Base-by-base conservation (phyloP, 2,797 vertebrate genomes). In the Paedocypris micromegethes region DNA sequence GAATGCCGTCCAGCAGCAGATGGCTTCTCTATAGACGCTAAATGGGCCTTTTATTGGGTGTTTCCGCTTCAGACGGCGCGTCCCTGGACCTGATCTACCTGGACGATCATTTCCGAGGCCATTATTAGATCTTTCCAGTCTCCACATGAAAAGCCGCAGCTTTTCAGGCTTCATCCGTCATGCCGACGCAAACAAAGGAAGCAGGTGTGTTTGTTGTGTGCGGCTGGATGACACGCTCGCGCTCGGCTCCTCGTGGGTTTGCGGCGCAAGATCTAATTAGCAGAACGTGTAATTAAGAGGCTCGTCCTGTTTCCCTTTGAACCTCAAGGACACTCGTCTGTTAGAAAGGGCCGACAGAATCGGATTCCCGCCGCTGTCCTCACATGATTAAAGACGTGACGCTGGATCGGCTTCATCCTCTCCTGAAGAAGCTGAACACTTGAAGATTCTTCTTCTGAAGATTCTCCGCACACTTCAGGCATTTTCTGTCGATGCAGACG, bases 211-310 rank as follows among this genome's bases (percentile, higher is more conserved):
- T 78, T 81, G 75, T 78, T 75, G 79, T 78, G 66, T 48, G 64
- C 46, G 71, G 79, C 69, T 56, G 64, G 66, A 58, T 43, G n/a
- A 63, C 57, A 51, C 57, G 40, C 51, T 56, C 80, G 80, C 85
- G 84, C 61, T 84, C 77, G 83, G 87, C 88, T 89, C 82, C 82
- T 86, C 85, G 87, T 93, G 91, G 93, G 91, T 93, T 93, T 93
- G 90, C 92, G 92, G 90, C 91, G 90, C 89, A 91, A 90, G 88
- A 90, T 92, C 89, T 92, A 92, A 92, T 93, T 93, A 92, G 89
- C 88, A 91, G 90, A 89, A 90, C 87, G 88, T 88, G 88, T 92
- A 93, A 93, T 93, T 92, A 93, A 77, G 90, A 86, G 87, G 87
- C 86, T 87, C 87, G 86, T 86, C 87, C 86, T 82, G 83, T 79